Conservation (phyloP, 2,797 vertebrate species). For the Rhadinocentrus ornatus region DNA sequence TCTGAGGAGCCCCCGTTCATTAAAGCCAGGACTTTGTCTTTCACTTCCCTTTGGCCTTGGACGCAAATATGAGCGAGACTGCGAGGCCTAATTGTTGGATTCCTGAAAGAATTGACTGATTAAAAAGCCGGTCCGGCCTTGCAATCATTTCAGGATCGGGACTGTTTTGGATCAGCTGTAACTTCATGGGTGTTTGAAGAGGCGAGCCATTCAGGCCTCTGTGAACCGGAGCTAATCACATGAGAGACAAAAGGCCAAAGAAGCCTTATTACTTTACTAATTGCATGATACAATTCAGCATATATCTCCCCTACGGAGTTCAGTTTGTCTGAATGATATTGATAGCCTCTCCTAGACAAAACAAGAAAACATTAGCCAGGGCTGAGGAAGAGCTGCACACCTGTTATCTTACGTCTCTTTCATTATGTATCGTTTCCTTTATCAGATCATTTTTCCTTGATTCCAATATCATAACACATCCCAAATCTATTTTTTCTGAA, state of each 20-base stretch:
- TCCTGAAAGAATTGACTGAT: slow-evolving; percentile 69
- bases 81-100: slow-evolving; percentile 66
- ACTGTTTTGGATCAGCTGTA: slow-evolving; percentile 68
- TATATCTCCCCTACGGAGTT: slow-evolving; percentile 30
- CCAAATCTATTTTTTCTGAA: background rate
- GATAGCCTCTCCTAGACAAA: too few species aligned
- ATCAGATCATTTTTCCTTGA: slow-evolving; percentile 22
- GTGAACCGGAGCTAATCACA: slow-evolving; percentile 58
- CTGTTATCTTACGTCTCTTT: slow-evolving; percentile 10
- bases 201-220: slow-evolving; percentile 40
- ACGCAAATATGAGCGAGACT: slow-evolving; percentile 63
- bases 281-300: slow-evolving; percentile 50
- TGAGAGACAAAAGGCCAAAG: slow-evolving; percentile 54
- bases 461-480: slow-evolving; percentile 53
- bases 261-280: slow-evolving; percentile 51
- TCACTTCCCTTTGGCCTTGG: slow-evolving; percentile 62
- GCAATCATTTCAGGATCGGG: slow-evolving; percentile 62
- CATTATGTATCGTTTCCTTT: slow-evolving; percentile 38
- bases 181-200: slow-evolving; percentile 65
- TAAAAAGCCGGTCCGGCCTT: slow-evolving; percentile 59
- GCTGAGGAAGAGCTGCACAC: too few species aligned
- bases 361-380: too few species aligned
- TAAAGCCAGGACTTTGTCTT: slow-evolving; percentile 64
- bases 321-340: too few species aligned
- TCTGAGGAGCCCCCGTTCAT: slow-evolving; percentile 67